Conservation (phyloP, 1,140 invertebrate genomes). For the Condylostylus longicornis region DNA sequence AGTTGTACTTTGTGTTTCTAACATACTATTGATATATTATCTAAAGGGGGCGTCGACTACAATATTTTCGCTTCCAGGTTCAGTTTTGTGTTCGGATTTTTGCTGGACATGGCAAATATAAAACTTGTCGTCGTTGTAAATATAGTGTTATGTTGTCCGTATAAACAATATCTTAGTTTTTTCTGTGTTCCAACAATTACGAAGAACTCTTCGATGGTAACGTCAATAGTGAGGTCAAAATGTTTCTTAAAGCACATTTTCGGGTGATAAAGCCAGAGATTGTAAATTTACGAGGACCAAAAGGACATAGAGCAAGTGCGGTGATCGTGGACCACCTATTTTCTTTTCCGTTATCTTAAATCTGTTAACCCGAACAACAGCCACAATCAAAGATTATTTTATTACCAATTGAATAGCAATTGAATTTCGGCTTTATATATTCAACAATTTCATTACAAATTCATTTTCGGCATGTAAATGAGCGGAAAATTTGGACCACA, state of each 20-base stretch:
- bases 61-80: conserved; percentile 17
- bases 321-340: too few relatives aligned
- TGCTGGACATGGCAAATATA: conserved; percentile 6
- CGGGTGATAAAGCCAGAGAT: conserved; percentile 25
- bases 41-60: conserved; percentile 16
- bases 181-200: conserved; percentile 7
- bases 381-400: too few relatives aligned
- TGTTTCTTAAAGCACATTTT: conserved; percentile 24
- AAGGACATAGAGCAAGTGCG: too few relatives aligned
- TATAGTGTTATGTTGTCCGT: conserved; percentile 2
- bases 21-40: too few relatives aligned
- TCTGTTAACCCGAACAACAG: conserved; percentile 24
- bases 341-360: conserved; percentile 30
- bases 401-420: too few relatives aligned
- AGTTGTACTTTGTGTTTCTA: too few relatives aligned
- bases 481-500: too few relatives aligned
- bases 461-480: too few relatives aligned
- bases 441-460: too few relatives aligned
- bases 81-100: conserved; percentile 8
- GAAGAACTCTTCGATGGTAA: conserved; percentile 8
- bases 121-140: conserved; percentile 9
- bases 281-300: too few relatives aligned
- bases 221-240: conserved; percentile 25
- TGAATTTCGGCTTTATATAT: too few relatives aligned
- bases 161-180: conserved; percentile 6